Evolutionary conservation across 2,888 invertebrate genomes (phyloP).

Genomic region (Alsophila aescularia): DNA sequence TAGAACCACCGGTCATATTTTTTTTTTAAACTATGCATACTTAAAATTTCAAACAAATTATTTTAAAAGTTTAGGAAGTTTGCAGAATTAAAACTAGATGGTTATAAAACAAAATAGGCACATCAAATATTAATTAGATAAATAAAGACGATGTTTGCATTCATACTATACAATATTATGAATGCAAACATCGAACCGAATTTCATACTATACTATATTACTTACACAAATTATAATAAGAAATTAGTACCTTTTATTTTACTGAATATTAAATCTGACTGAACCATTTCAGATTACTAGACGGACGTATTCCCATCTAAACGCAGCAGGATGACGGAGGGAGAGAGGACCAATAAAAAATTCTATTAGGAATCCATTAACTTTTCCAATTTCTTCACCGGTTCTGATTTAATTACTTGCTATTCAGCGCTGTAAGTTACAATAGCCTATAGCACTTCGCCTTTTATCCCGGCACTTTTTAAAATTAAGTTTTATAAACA

Average conservation of each 20-base stretch:
- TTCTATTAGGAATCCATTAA: conserved; percentile 58
- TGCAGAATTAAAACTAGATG: too few species aligned
- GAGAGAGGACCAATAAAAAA: conserved; percentile 28
- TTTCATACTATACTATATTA: background rate
- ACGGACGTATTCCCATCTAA: conserved; percentile 9
- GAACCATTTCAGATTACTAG: background rate
- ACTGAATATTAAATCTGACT: background rate
- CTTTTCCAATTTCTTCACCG: conserved; percentile 55
- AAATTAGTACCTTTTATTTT: background rate
- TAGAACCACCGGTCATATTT: too few species aligned
- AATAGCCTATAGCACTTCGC: conserved; percentile 31
- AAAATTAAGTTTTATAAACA: background rate
- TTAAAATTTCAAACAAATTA: too few species aligned
- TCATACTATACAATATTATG: too few species aligned
- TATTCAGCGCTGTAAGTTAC: conserved; percentile 51
- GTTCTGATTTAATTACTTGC: conserved; percentile 53
- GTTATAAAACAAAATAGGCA: too few species aligned
- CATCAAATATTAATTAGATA: too few species aligned
- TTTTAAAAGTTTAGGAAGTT: too few species aligned
- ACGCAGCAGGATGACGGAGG: conserved; percentile 10
- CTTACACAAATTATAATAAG: background rate
- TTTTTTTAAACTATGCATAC: too few species aligned
- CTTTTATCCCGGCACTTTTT: conserved; percentile 7
- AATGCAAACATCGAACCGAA: too few species aligned
- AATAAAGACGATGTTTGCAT: too few species aligned